These are phyloP conservation scores for Caenorhabditis briggsae DNA, from an alignment of 1,140 invertebrate species.

Conservation along the genomic window DNA sequence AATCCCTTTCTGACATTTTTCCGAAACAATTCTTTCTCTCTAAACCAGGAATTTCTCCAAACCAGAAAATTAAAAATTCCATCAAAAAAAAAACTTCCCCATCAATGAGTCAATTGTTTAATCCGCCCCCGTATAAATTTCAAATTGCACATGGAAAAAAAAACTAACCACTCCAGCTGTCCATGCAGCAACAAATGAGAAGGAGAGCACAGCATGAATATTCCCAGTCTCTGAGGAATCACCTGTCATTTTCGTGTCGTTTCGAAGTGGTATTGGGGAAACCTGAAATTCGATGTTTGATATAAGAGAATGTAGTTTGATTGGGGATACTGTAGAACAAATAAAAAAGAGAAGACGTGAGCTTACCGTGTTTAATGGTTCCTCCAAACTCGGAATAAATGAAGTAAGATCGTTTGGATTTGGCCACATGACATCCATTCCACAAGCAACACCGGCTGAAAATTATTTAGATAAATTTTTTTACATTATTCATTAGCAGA, in stretches of 20 bases:
- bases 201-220: slow-evolving; percentile 66
- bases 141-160: slow-evolving; percentile 5
- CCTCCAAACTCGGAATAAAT: slow-evolving; percentile 32
- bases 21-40: neutral
- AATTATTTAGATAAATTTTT: neutral
- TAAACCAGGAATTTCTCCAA: neutral
- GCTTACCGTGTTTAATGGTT: slow-evolving; percentile 2
- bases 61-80: too few species aligned
- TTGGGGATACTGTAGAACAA: too few species aligned
- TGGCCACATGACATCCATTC: slow-evolving; percentile 59
- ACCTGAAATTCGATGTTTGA: neutral
- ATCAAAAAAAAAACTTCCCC: neutral
- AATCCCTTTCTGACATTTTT: neutral
- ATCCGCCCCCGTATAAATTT: neutral
- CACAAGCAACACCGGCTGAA: slow-evolving; percentile 56
- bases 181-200: slow-evolving; percentile 72
- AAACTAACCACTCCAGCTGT: slow-evolving; percentile 71
- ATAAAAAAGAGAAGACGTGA: too few species aligned
- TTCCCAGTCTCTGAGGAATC: neutral
- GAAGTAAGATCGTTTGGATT: slow-evolving; percentile 41
- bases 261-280: neutral
- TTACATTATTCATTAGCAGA: too few species aligned
- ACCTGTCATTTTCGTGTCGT: slow-evolving; percentile 18
- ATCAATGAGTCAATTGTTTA: slow-evolving; percentile 3
- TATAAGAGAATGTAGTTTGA: neutral